Evolutionary conservation across 2,888 invertebrate genomes (phyloP).

Genomic region (Drosophila multiciliata): DNA sequence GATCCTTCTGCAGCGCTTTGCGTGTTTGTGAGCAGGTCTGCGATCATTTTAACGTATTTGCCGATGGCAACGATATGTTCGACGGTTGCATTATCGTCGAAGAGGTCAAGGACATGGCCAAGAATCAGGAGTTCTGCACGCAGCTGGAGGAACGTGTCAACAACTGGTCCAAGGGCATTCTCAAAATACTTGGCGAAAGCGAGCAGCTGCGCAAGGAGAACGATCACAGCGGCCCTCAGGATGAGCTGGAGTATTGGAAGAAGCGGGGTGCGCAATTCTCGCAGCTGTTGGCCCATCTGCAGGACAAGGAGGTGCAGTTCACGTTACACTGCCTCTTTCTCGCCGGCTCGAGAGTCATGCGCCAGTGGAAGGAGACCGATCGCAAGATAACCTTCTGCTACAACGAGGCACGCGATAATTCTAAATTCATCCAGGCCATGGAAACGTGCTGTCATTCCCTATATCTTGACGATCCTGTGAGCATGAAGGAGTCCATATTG

Average conservation of each 20-base stretch:
- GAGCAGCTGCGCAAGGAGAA: slow-evolving; percentile 96
- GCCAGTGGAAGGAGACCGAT: slow-evolving; percentile 93
- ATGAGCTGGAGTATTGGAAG: slow-evolving; percentile 98
- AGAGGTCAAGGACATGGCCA: slow-evolving; percentile 90
- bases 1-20: slow-evolving; percentile 96
- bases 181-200: slow-evolving; percentile 94
- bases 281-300: slow-evolving; percentile 91
- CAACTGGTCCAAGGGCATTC: slow-evolving; percentile 92
- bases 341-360: slow-evolving; percentile 91
- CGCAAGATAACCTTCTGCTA: slow-evolving; percentile 97
- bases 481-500: slow-evolving; percentile 95
- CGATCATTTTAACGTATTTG: slow-evolving; percentile 91
- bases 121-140: slow-evolving; percentile 88
- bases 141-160: slow-evolving; percentile 90
- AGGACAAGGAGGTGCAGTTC: slow-evolving; percentile 91
- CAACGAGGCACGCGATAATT: slow-evolving; percentile 98
- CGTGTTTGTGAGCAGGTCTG: slow-evolving; percentile 94
- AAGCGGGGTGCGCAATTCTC: slow-evolving; percentile 97
- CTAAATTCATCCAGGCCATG: slow-evolving; percentile 96
- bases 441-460: slow-evolving; percentile 97
- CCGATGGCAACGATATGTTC: slow-evolving; percentile 89
- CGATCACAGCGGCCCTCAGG: slow-evolving; percentile 96
- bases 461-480: slow-evolving; percentile 96
- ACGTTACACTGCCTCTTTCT: slow-evolving; percentile 91
- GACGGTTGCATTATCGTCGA: slow-evolving; percentile 87